A percentile compares a stretch with the other conserved stretches of the same genome.
Conservation (phyloP, 2,888 invertebrate species). For the Drosophila ezoana region DNA sequence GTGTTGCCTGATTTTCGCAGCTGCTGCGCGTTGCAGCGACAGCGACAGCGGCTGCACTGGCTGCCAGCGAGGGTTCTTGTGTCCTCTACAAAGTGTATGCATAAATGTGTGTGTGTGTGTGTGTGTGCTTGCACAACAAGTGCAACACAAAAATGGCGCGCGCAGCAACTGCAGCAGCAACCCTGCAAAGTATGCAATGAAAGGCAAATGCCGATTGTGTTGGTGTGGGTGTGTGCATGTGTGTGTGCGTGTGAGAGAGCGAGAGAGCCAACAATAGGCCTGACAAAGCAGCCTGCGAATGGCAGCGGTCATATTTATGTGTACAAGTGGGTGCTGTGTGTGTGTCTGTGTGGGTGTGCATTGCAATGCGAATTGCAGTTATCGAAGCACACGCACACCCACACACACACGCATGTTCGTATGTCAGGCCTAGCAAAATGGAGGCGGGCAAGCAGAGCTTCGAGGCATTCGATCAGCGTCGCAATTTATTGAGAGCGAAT, state of each 20-base stretch:
- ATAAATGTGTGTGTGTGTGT: not conserved
- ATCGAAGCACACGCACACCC: not conserved
- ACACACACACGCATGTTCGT: not conserved
- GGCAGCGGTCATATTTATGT: constrained; percentile 21
- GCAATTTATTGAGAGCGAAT: constrained; percentile 11
- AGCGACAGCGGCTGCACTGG: constrained; percentile 22
- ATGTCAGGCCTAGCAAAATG: constrained; percentile 20
- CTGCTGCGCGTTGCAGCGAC: constrained; percentile 19
- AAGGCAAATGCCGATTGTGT: constrained; percentile 10
- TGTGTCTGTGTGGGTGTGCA: constrained; percentile 11
- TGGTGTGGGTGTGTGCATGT: not conserved
- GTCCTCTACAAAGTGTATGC: not conserved
- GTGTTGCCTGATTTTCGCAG: not conserved
- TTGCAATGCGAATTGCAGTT: constrained; percentile 29
- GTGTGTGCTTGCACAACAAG: constrained; percentile 46
- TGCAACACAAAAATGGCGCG: constrained; percentile 74
- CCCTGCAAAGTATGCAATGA: constrained; percentile 67
- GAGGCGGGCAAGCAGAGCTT: constrained; percentile 16
- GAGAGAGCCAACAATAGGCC: constrained; percentile 17
- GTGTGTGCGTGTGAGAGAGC: not conserved
- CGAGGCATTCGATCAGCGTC: constrained; percentile 2
- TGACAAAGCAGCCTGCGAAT: constrained; percentile 25
- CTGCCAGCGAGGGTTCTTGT: constrained; percentile 28
- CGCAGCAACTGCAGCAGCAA: constrained; percentile 65
- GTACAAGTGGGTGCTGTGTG: not conserved